phyloP scores from a whole-genome alignment of 2,888 invertebrate genomes.

The Perdita meconis region DNA sequence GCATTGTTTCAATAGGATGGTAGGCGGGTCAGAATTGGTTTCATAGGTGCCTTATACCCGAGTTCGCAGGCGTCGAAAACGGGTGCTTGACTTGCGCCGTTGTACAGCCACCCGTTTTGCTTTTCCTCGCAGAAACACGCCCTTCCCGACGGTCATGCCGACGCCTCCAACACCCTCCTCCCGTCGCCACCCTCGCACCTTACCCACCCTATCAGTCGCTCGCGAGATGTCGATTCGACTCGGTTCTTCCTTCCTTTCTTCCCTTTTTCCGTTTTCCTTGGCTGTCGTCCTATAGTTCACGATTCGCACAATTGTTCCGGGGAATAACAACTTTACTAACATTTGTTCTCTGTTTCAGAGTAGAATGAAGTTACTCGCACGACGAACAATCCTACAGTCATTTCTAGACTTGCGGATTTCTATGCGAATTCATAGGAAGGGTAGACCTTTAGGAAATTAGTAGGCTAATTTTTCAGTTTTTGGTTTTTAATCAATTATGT shows the following conservation, averaged over 20 bases:
- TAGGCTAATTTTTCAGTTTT: too few relatives aligned
- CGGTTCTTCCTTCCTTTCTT: background rate
- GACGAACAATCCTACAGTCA: too few relatives aligned
- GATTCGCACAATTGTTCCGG: too few relatives aligned
- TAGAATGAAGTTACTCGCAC: too few relatives aligned
- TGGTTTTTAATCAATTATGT: too few relatives aligned
- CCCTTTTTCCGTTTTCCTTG: background rate
- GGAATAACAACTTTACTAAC: too few relatives aligned
- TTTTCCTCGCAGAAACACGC: conserved; percentile 64
- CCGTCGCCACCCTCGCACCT: conserved; percentile 37
- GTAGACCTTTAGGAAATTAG: too few relatives aligned
- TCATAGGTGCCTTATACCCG: conserved; percentile 69
- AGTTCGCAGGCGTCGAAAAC: conserved; percentile 76
- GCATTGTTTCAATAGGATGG: conserved; percentile 77
- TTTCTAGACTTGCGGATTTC: too few relatives aligned
- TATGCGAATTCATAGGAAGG: too few relatives aligned
- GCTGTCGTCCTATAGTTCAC: too few relatives aligned
- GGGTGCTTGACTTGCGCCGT: conserved; percentile 76
- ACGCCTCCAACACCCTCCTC: conserved; percentile 55
- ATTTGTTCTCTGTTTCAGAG: too few relatives aligned
- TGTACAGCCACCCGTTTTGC: conserved; percentile 55
- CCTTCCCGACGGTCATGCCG: conserved; percentile 48
- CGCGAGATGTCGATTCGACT: conserved; percentile 22
- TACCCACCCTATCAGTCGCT: conserved; percentile 40
- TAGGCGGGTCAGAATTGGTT: conserved; percentile 78